A percentile compares a stretch with the other conserved stretches of the same genome.
Conservation (phyloP, 2,888 invertebrate species). For the Dryobota labecula region DNA sequence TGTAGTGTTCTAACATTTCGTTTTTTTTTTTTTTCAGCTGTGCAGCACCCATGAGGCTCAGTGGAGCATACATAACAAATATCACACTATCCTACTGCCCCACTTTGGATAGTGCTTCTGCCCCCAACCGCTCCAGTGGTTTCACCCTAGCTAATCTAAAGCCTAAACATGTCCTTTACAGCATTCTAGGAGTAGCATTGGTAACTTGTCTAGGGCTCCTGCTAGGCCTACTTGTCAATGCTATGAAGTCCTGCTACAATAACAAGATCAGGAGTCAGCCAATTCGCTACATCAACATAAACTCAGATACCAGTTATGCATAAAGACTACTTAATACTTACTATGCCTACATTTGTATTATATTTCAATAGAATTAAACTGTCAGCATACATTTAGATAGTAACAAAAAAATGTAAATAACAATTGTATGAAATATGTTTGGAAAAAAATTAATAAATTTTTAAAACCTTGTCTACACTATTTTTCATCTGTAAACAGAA, state of each 20-base stretch:
- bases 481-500: constrained; percentile 13
- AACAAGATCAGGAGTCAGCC: constrained; percentile 81
- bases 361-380: constrained; percentile 52
- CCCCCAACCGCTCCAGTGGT: constrained; percentile 68
- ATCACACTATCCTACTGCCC: constrained; percentile 84
- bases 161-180: constrained; percentile 86
- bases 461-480: constrained; percentile 23
- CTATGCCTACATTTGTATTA: constrained; percentile 45
- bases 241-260: constrained; percentile 79
- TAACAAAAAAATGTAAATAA: constrained; percentile 68
- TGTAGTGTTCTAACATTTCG: constrained; percentile 13
- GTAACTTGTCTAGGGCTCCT: constrained; percentile 83
- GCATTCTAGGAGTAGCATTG: constrained; percentile 84
- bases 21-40: constrained; percentile 76
- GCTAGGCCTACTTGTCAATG: constrained; percentile 82
- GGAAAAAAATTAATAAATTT: constrained; percentile 47
- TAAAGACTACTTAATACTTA: constrained; percentile 65
- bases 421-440: constrained; percentile 51
- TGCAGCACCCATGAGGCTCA: constrained; percentile 84
- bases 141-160: constrained; percentile 79
- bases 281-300: constrained; percentile 83
- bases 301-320: constrained; percentile 81
- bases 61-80: constrained; percentile 84
- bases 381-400: constrained; percentile 63
- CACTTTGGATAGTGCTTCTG: constrained; percentile 80